Base-by-base conservation (phyloP, 2,888 invertebrate species). In the Diarsia rubi region DNA sequence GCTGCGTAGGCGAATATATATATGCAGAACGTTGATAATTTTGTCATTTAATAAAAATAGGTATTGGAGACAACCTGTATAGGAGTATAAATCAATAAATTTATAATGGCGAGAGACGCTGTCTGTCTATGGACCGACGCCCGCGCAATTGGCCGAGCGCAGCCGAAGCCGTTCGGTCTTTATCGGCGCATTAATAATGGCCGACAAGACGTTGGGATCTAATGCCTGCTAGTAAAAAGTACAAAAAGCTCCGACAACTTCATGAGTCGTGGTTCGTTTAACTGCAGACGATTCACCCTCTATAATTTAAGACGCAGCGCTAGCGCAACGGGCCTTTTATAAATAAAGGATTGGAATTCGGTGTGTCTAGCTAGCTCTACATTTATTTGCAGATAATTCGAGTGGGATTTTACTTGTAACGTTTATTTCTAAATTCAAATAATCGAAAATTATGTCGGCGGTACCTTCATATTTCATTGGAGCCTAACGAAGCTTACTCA, bases 181-280 rank as follows among this genome's bases (percentile, higher is more conserved):
- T 90, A 90, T 90, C 87, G 79, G 84, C 81, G 81, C 84, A 86
- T 90, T 89, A 89, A 89, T 88, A 88, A 88, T 86, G 88, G 83
- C 79, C 84, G 88, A 73, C 84, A 81, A 82, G 83, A 77, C 78
- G 76, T 78, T 79, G 76, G 79, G 71, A 86, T 89, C 89, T 89
- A 90, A 89, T 84, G 81, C 78, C 81, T 82, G 75, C 75, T 66
- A 79, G 75, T 88, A 89, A 88, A 88, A 88, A 84, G 76, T 81
- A 83, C 82, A 90, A 89, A 89, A 88, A 87, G 86, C 81, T 82
- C 82, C 88, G 88, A 91, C 90, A 90, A 90, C 90, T 92, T 90
- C 89, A 91, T 89, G 89, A 88, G 88, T 90, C 92, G 91, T 92
- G 91, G 88, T 88, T 86, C 88, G 88, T 90, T 88, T 86, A 89